Percentiles rank a stretch among this genome's conserved stretches.
These are phyloP conservation scores for Noctua pronuba DNA, from an alignment of 2,888 invertebrate species.

Conservation along the genomic window DNA sequence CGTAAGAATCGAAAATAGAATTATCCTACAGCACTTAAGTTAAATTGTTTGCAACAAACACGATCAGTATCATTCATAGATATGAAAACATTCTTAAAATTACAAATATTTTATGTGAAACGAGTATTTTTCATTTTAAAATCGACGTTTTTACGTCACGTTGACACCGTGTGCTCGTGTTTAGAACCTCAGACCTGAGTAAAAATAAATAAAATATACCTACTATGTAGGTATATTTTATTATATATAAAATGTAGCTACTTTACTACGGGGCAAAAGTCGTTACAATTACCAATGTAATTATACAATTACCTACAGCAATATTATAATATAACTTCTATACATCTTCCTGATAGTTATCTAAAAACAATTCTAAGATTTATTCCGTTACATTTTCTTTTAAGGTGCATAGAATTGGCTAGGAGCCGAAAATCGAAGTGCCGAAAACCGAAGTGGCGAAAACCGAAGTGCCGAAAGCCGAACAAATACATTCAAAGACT, in stretches of 20 bases:
- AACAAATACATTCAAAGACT: conserved; percentile 68
- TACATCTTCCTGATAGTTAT: background rate
- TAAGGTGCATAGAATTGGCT: background rate
- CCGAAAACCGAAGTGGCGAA: conserved; percentile 67
- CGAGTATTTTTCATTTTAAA: no score
- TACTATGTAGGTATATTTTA: no score
- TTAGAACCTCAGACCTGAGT: background rate
- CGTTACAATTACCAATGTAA: background rate
- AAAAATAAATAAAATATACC: background rate
- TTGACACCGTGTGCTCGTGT: no score
- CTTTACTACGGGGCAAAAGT: background rate
- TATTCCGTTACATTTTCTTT: background rate
- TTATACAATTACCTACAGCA: background rate
- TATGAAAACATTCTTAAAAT: no score
- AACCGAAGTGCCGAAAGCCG: conserved; percentile 60
- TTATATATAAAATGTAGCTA: no score
- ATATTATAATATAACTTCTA: background rate
- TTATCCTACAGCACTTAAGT: no score
- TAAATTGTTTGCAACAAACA: no score
- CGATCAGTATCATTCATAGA: no score
- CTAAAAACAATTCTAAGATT: background rate
- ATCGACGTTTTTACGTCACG: no score
- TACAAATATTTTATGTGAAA: no score
- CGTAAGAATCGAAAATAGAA: no score
- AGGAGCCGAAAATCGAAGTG: conserved; percentile 46